Conservation (phyloP, 2,113 vertebrate genomes). For the Taurulus bubalis region DNA sequence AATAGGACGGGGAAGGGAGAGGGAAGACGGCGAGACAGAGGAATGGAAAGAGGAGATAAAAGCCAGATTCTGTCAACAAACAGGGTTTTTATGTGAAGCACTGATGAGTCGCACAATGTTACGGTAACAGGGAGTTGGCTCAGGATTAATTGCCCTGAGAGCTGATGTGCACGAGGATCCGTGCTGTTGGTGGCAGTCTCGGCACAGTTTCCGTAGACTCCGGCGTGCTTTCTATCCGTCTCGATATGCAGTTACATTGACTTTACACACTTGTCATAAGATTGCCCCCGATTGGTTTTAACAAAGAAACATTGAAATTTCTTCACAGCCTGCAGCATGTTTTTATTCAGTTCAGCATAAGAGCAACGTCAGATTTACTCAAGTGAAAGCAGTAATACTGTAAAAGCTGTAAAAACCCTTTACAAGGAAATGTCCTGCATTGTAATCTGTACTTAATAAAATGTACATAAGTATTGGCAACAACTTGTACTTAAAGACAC, state of each 20-base stretch:
- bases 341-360: neutral
- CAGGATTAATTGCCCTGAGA: conserved; percentile 42
- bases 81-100: conserved; percentile 47
- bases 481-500: neutral
- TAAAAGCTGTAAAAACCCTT: neutral
- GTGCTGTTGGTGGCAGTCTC: conserved; percentile 6
- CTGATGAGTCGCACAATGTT: conserved; percentile 61
- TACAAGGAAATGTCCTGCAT: neutral
- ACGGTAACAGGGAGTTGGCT: conserved; percentile 50
- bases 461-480: neutral
- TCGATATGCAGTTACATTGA: neutral
- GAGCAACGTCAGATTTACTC: neutral
- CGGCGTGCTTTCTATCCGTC: neutral
- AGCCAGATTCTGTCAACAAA: conserved; percentile 69
- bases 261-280: neutral
- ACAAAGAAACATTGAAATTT: neutral
- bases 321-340: neutral
- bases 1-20: conserved; percentile 6
- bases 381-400: neutral
- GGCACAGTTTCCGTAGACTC: neutral
- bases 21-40: conserved; percentile 16
- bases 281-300: neutral
- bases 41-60: conserved; percentile 63
- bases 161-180: conserved; percentile 23
- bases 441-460: neutral